phyloP scores from a whole-genome alignment of 1,140 invertebrate species.

The Drosophila virilis region DNA sequence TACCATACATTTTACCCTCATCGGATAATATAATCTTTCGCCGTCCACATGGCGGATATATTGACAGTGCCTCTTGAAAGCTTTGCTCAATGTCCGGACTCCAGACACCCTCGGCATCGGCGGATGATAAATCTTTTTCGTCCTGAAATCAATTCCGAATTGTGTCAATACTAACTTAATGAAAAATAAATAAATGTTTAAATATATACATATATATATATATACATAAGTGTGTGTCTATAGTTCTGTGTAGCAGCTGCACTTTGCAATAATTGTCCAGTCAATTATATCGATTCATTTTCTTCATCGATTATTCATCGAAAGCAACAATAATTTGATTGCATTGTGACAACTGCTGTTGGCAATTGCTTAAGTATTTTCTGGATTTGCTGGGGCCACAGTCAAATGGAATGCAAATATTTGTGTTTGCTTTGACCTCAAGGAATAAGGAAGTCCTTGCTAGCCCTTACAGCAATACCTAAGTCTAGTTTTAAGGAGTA shows the following conservation, averaged over 20 bases:
- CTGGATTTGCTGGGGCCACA: too few relatives aligned
- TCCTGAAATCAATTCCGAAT: constrained; percentile 86
- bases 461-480: too few relatives aligned
- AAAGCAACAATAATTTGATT: background rate
- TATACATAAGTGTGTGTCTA: background rate
- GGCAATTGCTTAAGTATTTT: too few relatives aligned
- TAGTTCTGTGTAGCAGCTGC: too few relatives aligned
- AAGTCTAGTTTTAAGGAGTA: too few relatives aligned
- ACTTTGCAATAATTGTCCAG: background rate
- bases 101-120: constrained; percentile 99
- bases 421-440: too few relatives aligned
- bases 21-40: constrained; percentile 99
- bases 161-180: too few relatives aligned
- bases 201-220: background rate
- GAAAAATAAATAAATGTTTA: background rate
- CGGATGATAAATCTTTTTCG: constrained; percentile 94
- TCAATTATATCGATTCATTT: constrained; percentile 5
- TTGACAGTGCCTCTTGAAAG: constrained; percentile 99
- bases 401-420: too few relatives aligned
- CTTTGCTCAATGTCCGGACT: constrained; percentile 99
- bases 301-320: constrained; percentile 8
- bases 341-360: background rate
- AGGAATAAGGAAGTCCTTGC: too few relatives aligned
- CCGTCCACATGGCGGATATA: constrained; percentile 99
- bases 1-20: constrained; percentile 99